These are phyloP conservation scores for Aphelinus atriplicis DNA, from an alignment of 1,140 invertebrate species.

Conservation along the genomic window DNA sequence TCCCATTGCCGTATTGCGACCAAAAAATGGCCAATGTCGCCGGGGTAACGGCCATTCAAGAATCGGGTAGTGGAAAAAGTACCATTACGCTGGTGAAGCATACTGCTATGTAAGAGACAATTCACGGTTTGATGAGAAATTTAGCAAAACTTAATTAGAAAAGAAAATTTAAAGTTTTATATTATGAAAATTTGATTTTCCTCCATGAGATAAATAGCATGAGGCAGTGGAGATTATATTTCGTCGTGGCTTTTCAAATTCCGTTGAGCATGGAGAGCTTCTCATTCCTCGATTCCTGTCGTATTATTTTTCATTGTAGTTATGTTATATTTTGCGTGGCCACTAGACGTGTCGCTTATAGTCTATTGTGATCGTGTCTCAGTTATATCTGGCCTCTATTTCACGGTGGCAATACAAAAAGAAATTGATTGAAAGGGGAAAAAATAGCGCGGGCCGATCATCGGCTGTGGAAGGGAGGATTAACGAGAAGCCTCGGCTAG, in stretches of 20 bases:
- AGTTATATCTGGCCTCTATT: not conserved
- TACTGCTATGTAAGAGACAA: conserved; percentile 65
- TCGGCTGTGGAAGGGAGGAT: not conserved
- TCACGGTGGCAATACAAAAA: conserved; percentile 5
- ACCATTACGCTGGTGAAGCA: conserved; percentile 68
- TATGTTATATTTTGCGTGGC: not conserved
- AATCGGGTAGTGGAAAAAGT: conserved; percentile 66
- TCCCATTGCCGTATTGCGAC: conserved; percentile 91
- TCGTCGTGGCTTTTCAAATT: conserved; percentile 29
- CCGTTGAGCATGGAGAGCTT: conserved; percentile 11
- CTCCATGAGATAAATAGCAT: conserved; percentile 14
- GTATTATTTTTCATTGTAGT: no score
- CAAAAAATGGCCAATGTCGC: conserved; percentile 77
- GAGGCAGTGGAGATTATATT: conserved; percentile 23
- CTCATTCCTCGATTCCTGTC: no score
- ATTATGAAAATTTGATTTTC: no score
- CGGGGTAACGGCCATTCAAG: conserved; percentile 77
- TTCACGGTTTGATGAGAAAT: conserved; percentile 10
- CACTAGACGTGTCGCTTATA: not conserved
- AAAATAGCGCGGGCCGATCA: not conserved
- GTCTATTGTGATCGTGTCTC: not conserved
- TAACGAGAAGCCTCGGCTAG: not conserved
- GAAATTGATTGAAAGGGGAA: not conserved
- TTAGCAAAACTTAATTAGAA: conserved; percentile 7
- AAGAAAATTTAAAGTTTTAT: not conserved